These are phyloP conservation scores for Acrobasis repandana DNA, from an alignment of 2,888 invertebrate species.

Conservation along the genomic window DNA sequence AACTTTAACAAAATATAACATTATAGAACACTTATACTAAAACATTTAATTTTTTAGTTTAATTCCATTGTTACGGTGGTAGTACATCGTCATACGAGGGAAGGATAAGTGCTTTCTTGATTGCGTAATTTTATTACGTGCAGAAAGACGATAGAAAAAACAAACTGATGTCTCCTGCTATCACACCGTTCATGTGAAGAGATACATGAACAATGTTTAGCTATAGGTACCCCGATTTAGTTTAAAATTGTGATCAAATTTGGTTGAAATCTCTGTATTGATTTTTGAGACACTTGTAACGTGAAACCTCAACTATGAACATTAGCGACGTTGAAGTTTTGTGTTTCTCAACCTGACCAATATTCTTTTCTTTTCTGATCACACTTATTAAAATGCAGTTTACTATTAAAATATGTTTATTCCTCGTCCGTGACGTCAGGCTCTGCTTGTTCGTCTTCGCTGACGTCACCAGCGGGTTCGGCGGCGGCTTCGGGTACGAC, in stretches of 20 bases:
- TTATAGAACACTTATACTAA: conserved; percentile 69
- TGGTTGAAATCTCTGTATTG: background rate
- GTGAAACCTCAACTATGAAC: background rate
- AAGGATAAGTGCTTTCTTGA: conserved; percentile 47
- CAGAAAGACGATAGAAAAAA: conserved; percentile 52
- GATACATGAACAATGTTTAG: conserved; percentile 62
- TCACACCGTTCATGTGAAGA: conserved; percentile 59
- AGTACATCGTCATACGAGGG: conserved; percentile 40
- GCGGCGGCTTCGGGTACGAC: conserved; percentile 52
- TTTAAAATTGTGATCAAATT: conserved; percentile 45
- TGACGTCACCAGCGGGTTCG: conserved; percentile 60
- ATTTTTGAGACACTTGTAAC: conserved; percentile 1
- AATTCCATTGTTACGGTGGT: conserved; percentile 59
- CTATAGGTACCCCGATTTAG: conserved; percentile 37
- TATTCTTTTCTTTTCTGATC: background rate
- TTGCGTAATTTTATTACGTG: conserved; percentile 67
- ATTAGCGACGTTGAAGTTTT: background rate
- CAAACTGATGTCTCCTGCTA: conserved; percentile 50
- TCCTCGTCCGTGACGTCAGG: conserved; percentile 80
- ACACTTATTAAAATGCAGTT: conserved; percentile 12
- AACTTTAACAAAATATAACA: conserved; percentile 77
- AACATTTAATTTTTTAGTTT: conserved; percentile 57
- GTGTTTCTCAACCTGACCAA: background rate
- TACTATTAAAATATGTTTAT: conserved; percentile 36
- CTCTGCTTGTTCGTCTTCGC: conserved; percentile 76